Percentiles rank a stretch among this genome's conserved stretches.
phyloP scores from a whole-genome alignment of 2,113 vertebrate species.

The Narcine bancroftii region DNA sequence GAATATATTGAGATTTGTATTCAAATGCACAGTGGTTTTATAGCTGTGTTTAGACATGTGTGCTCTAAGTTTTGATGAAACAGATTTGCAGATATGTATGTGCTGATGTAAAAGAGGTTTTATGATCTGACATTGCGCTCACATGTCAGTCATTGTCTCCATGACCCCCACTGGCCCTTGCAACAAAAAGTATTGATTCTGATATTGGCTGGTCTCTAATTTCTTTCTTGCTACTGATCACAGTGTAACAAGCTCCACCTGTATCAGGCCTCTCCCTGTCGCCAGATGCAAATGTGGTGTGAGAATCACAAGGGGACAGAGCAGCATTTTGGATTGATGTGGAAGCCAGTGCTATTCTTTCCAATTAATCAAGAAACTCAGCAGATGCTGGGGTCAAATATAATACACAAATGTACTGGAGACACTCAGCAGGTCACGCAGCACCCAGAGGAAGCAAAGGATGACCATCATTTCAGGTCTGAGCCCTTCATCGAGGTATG shows the following conservation, averaged over 20 bases:
- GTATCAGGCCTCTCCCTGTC: too few species aligned
- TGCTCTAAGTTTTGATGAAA: conserved; percentile 15
- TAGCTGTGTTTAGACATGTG: neutral
- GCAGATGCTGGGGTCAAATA: too few species aligned
- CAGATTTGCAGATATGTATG: neutral
- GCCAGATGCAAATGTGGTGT: neutral
- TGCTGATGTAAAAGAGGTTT: conserved; percentile 27
- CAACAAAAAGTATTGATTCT: conserved; percentile 31
- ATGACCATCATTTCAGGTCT: too few species aligned
- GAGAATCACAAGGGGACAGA: neutral
- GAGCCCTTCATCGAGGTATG: too few species aligned
- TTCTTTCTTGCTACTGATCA: neutral
- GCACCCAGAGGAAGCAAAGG: too few species aligned
- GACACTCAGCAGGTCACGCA: too few species aligned
- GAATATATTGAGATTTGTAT: neutral
- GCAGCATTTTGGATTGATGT: neutral
- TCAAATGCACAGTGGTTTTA: neutral
- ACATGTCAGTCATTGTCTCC: neutral
- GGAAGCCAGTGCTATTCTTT: neutral
- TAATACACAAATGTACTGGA: too few species aligned
- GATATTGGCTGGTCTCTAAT: neutral
- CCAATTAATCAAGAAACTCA: too few species aligned
- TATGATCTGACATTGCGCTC: neutral
- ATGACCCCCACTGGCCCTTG: neutral
- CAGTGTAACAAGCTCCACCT: neutral